Evolutionary conservation across 53 echinoderm and acorn worm species (phyloP).

Genomic region (Astropecten irregularis): DNA sequence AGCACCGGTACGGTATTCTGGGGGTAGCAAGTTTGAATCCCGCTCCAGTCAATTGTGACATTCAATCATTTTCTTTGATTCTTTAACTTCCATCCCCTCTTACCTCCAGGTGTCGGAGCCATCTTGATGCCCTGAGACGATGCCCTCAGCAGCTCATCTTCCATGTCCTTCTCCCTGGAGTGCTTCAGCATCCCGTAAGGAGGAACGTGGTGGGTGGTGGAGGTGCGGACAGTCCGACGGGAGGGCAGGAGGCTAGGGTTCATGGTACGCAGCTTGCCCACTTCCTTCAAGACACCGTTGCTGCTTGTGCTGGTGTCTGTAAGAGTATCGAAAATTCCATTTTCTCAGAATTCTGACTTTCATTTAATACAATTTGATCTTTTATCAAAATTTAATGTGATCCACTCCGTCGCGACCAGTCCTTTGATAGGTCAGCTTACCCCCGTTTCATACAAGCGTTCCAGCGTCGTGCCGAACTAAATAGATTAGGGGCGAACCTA

Average conservation of each 20-base stretch:
- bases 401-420: too few species aligned
- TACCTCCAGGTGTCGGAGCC: constrained; percentile 25
- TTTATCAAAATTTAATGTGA: too few species aligned
- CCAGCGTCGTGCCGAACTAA: too few species aligned
- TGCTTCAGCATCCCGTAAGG: constrained; percentile 83
- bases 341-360: background rate
- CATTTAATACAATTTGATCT: background rate
- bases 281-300: constrained; percentile 61
- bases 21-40: too few species aligned
- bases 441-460: too few species aligned
- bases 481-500: too few species aligned
- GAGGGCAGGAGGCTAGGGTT: constrained; percentile 22
- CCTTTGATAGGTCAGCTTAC: too few species aligned
- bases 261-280: constrained; percentile 55
- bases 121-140: constrained; percentile 10
- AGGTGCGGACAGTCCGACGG: constrained; percentile 35
- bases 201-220: constrained; percentile 92
- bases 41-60: too few species aligned
- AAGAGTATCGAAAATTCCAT: background rate
- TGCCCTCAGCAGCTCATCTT: constrained; percentile 56
- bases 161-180: constrained; percentile 83
- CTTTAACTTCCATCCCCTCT: background rate
- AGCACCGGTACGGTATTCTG: too few species aligned
- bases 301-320: constrained; percentile 48
- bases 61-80: too few species aligned